phyloP scores from a whole-genome alignment of 2,113 vertebrate genomes.

The Pseudonaja textilis region DNA sequence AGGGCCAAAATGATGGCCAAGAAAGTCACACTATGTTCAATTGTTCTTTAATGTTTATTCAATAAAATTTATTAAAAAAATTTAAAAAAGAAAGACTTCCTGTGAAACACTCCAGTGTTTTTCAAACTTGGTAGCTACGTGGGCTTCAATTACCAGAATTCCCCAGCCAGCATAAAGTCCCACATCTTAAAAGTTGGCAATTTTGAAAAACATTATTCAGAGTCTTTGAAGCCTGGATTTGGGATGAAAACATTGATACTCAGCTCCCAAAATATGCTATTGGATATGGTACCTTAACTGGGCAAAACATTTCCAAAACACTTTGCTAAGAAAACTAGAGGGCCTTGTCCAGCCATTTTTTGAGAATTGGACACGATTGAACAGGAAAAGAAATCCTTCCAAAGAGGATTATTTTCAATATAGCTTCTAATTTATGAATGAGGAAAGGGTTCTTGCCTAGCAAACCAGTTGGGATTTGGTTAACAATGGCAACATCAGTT shows the following conservation, averaged over 20 bases:
- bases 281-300: not conserved
- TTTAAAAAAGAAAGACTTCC: not conserved
- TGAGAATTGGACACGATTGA: not conserved
- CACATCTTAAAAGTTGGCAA: not conserved
- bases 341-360: not conserved
- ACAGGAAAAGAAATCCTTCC: not conserved
- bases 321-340: not conserved
- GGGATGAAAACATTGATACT: not conserved
- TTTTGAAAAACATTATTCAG: not conserved
- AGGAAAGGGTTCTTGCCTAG: not conserved
- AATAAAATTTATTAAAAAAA: too few species aligned
- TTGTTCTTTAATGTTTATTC: too few species aligned
- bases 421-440: not conserved
- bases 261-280: not conserved
- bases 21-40: too few species aligned
- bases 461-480: not conserved
- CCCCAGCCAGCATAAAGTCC: not conserved
- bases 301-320: not conserved
- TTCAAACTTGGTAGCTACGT: not conserved
- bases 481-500: not conserved
- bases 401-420: not conserved
- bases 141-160: not conserved
- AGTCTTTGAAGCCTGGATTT: not conserved
- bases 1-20: too few species aligned
- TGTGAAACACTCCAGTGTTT: not conserved